A percentile compares a stretch with the other conserved stretches of the same genome.
These are phyloP conservation scores for Busseola fusca DNA, from an alignment of 2,888 invertebrate species.

Conservation along the genomic window DNA sequence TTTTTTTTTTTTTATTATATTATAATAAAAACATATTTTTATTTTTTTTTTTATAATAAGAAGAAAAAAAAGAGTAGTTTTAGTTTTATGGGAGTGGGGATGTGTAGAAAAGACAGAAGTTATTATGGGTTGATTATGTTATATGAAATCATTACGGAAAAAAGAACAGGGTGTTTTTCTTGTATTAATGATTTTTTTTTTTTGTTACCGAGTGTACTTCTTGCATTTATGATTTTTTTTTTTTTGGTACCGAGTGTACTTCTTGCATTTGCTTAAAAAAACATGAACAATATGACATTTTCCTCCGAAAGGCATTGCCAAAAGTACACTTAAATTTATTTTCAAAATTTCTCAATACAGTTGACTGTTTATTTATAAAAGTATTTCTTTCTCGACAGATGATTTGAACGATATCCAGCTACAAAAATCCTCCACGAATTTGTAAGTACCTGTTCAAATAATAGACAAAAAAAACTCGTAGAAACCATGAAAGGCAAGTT, in stretches of 20 bases:
- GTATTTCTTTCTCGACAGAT: conserved; percentile 31
- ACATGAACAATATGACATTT: background rate
- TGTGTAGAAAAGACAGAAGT: too few relatives aligned
- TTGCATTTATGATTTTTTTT: too few relatives aligned
- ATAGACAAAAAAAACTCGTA: background rate
- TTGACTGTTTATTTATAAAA: conserved; percentile 13
- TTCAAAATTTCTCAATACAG: background rate
- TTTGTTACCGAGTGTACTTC: too few relatives aligned
- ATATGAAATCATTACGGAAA: too few relatives aligned
- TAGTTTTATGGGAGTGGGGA: too few relatives aligned
- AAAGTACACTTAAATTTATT: background rate
- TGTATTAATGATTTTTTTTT: too few relatives aligned
- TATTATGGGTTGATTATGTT: too few relatives aligned
- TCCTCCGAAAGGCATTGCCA: background rate
- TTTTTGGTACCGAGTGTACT: background rate
- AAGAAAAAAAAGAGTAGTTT: too few relatives aligned
- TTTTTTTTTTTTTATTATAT: too few relatives aligned
- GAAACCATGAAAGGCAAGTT: background rate
- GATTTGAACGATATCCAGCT: background rate
- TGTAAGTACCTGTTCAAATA: conserved; percentile 27
- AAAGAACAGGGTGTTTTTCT: too few relatives aligned
- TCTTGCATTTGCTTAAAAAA: background rate
- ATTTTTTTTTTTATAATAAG: too few relatives aligned
- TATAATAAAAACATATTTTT: too few relatives aligned
- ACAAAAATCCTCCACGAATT: background rate